Evolutionary conservation across 2,888 invertebrate genomes (phyloP), one percentile per base, ranked within the genome.

Genomic region (Apodemia duryi): DNA sequence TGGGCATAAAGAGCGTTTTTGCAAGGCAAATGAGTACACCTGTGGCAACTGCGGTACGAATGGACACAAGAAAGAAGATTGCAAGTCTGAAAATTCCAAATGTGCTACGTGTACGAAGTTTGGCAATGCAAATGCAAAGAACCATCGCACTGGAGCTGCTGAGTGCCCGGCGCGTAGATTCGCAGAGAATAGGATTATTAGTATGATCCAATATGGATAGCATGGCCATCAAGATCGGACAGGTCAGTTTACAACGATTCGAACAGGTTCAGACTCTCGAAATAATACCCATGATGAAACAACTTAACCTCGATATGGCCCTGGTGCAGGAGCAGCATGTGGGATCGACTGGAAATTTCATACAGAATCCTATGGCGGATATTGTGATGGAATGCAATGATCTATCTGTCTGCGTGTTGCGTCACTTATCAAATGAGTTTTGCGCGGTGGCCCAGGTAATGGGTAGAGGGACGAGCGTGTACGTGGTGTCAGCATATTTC

Each of bases 201-300:
- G 3, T 6, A 52, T 52, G 52, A 52, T 28, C 9, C 51, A 51
- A 6, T 51, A 51, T 51, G 51, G 51, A n/a, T 51, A 5, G 6
- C 0, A n/a, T 0, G 6, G 0, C 0, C 0, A 4, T 51, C 0
- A 51, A n/a, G 21, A 7, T 21, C 0, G 51, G 21, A 9, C 51
- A 51, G 21, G 21, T 51, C n/a, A 51, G 28, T 9, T 28, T 52
- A 2, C 52, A 52, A 9, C 5, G 52, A 2, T 21, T 28, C 0
- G 21, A 52, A 7, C 52, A 52, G 21, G 52, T 28, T n/a, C n/a
- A n/a, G 3, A 52, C 52, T 1, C 2, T 21, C 2, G 52, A 52
- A 2, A 2, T 52, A 2, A 6, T 28, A 9, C 2, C 21, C 6
- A 52, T 52, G 2, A 21, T 9, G 1, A 6, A 28, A 6, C 0